Evolutionary conservation across 2,113 vertebrate genomes (phyloP).

Genomic region (Cromileptes altivelis): DNA sequence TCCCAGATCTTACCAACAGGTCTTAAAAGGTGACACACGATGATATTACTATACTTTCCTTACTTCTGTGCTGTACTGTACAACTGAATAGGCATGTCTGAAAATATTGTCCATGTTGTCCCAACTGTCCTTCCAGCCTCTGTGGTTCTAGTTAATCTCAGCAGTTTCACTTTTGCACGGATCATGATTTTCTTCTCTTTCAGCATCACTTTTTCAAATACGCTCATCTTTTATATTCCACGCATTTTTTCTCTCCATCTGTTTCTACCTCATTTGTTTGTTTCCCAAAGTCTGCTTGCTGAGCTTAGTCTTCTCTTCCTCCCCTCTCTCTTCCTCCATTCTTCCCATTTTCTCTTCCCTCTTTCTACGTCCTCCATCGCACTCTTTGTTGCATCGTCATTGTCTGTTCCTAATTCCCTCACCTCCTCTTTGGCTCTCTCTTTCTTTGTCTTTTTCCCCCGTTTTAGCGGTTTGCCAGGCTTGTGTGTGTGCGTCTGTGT

Average conservation of each 20-base stretch:
- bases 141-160: conserved; percentile 44
- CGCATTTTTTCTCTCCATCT: conserved; percentile 44
- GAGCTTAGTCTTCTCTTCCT: conserved; percentile 17
- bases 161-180: conserved; percentile 41
- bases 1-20: neutral
- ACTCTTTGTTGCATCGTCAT: conserved; percentile 49
- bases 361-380: conserved; percentile 32
- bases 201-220: conserved; percentile 41
- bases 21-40: neutral
- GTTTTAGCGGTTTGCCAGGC: conserved; percentile 7
- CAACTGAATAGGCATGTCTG: neutral
- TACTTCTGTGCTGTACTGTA: neutral
- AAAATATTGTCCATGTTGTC: conserved; percentile 10
- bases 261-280: conserved; percentile 56
- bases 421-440: conserved; percentile 40
- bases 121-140: conserved; percentile 29
- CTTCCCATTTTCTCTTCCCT: conserved; percentile 16
- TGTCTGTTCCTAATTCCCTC: conserved; percentile 57
- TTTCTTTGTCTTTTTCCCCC: conserved; percentile 49
- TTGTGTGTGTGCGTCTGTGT: conserved; percentile 23
- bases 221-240: conserved; percentile 55
- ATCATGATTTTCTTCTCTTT: conserved; percentile 53
- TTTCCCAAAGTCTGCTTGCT: conserved; percentile 30
- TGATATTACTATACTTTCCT: neutral
- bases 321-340: conserved; percentile 27